Evolutionary conservation across 2,113 vertebrate genomes (phyloP).

Genomic region (Coturnix japonica): DNA sequence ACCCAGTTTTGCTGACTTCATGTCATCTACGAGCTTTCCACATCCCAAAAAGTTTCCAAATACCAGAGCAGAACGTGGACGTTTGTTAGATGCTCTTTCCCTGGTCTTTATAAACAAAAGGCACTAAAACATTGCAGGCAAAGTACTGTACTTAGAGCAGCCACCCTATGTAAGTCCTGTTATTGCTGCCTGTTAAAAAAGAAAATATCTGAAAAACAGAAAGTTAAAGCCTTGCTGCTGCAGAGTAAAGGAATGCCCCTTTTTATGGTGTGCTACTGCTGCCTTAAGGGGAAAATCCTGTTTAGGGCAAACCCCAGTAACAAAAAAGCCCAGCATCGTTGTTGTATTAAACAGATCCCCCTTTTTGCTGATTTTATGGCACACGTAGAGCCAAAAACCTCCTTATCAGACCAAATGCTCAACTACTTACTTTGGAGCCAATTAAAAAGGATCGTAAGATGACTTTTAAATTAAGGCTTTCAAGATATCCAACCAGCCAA

Average conservation of each 20-base stretch:
- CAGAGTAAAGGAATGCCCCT: constrained; percentile 46
- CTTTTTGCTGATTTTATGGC: constrained; percentile 76
- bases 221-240: constrained; percentile 46
- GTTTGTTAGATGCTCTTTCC: constrained; percentile 26
- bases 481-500: constrained; percentile 63
- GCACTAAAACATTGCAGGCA: constrained; percentile 27
- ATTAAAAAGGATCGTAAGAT: constrained; percentile 69
- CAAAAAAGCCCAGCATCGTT: constrained; percentile 61
- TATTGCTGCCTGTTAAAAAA: constrained; percentile 45
- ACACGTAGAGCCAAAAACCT: constrained; percentile 67
- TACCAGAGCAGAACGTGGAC: constrained; percentile 25
- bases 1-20: neutral
- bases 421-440: constrained; percentile 70
- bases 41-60: constrained; percentile 44
- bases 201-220: constrained; percentile 62
- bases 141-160: constrained; percentile 34
- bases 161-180: constrained; percentile 22
- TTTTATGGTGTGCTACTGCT: constrained; percentile 76
- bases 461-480: constrained; percentile 76
- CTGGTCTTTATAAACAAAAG: constrained; percentile 31
- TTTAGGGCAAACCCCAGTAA: constrained; percentile 50
- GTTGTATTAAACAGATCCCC: constrained; percentile 78
- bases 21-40: neutral
- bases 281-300: constrained; percentile 73
- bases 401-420: constrained; percentile 71